Conservation (phyloP, 2,113 vertebrate species). For the Ictidomys tridecemlineatus region DNA sequence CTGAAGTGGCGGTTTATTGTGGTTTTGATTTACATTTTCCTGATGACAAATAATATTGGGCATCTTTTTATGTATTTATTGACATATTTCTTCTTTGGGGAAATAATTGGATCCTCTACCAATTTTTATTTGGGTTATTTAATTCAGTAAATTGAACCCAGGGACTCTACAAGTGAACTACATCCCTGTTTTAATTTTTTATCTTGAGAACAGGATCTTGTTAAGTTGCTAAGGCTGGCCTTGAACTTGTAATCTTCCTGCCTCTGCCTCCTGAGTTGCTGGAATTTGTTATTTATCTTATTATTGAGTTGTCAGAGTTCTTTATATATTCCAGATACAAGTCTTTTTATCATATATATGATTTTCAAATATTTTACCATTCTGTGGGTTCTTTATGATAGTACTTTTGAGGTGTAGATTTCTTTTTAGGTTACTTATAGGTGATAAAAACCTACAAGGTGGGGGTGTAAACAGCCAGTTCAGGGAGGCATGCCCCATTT, state of each 20-base stretch:
- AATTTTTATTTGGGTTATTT: background rate
- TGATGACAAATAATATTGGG: background rate
- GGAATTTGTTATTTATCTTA: background rate
- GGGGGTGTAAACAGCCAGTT: background rate
- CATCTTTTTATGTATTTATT: conserved; percentile 24
- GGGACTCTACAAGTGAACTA: too few relatives aligned
- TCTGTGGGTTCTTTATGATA: background rate
- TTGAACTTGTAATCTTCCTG: too few relatives aligned
- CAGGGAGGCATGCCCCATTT: background rate
- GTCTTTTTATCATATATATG: background rate
- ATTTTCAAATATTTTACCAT: conserved; percentile 17
- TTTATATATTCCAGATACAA: conserved; percentile 12
- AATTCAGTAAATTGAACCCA: too few relatives aligned
- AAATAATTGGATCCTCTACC: conserved; percentile 16
- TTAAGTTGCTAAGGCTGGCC: too few relatives aligned
- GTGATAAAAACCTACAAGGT: conserved; percentile 11
- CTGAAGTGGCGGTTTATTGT: conserved; percentile 13
- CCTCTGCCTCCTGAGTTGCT: too few relatives aligned
- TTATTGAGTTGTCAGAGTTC: background rate
- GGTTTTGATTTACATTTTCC: conserved; percentile 52
- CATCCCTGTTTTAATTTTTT: background rate
- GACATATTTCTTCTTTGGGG: conserved; percentile 12
- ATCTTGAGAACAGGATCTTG: too few relatives aligned
- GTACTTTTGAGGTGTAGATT: conserved; percentile 12
- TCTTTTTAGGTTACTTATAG: conserved; percentile 45